Evolutionary conservation across 2,113 vertebrate species (phyloP).

Genomic region (Micronisus gabar): DNA sequence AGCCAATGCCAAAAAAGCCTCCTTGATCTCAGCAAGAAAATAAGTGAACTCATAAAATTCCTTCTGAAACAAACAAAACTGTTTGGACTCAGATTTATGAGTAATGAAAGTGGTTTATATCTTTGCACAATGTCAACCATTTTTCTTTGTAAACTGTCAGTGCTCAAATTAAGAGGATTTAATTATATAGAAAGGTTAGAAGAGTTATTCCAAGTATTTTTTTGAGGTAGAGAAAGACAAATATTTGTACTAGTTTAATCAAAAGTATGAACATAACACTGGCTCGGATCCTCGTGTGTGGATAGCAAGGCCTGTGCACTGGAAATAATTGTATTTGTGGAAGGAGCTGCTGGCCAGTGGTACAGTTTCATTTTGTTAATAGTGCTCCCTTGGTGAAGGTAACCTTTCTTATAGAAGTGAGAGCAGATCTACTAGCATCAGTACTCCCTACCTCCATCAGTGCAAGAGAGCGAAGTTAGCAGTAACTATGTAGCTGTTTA

Average conservation of each 20-base stretch:
- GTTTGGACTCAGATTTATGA: background rate
- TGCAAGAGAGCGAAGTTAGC: background rate
- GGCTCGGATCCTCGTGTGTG: fast-evolving
- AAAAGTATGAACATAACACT: background rate
- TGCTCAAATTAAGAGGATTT: background rate
- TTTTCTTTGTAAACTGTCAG: conserved; percentile 8
- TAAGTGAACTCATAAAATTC: background rate
- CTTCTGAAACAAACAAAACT: conserved; percentile 18
- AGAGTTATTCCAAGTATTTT: background rate
- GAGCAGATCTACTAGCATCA: background rate
- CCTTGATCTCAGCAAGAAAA: conserved; percentile 22
- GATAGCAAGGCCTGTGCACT: background rate
- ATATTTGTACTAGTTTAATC: conserved; percentile 1
- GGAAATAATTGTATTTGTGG: background rate
- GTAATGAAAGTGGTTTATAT: background rate
- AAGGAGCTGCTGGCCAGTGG: background rate
- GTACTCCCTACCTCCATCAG: background rate
- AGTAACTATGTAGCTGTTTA: background rate
- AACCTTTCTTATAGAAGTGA: background rate
- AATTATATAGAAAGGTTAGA: background rate
- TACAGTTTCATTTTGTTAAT: background rate
- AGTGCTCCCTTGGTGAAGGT: background rate
- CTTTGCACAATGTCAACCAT: background rate
- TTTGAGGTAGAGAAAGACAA: conserved; percentile 14
- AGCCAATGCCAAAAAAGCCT: background rate